Conservation (phyloP, 2,888 invertebrate species). For the Hirtodrosophila duncani region DNA sequence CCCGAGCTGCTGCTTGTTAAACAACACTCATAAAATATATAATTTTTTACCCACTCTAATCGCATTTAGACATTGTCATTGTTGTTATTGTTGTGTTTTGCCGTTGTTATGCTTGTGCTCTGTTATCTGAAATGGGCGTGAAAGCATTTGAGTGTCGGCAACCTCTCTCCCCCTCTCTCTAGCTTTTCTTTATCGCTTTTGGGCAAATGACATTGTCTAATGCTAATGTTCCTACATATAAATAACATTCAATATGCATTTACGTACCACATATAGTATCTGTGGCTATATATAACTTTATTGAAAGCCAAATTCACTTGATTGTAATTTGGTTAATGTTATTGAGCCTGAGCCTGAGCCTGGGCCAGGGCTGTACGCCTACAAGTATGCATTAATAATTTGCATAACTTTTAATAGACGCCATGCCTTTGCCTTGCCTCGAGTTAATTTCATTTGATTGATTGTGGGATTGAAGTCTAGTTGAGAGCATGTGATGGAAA, state of each 20-base stretch:
- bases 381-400: slow-evolving; percentile 56
- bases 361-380: slow-evolving; percentile 18
- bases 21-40: slow-evolving; percentile 24
- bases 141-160: too few species aligned
- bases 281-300: too few species aligned
- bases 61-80: slow-evolving; percentile 28
- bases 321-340: slow-evolving; percentile 52
- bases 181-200: too few species aligned
- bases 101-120: neutral
- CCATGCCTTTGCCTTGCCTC: slow-evolving; percentile 1
- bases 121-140: slow-evolving; percentile 13
- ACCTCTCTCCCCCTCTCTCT: too few species aligned
- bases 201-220: too few species aligned
- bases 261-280: too few species aligned
- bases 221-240: too few species aligned
- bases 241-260: too few species aligned
- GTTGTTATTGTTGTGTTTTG: too few species aligned
- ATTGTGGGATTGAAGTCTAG: neutral
- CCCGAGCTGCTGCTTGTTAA: slow-evolving; percentile 15
- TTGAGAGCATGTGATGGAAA: too few species aligned
- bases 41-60: slow-evolving; percentile 37
- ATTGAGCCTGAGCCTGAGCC: too few species aligned
- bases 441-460: slow-evolving; percentile 21
- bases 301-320: slow-evolving; percentile 31
- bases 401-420: slow-evolving; percentile 55